These are phyloP conservation scores for Nomada flava DNA, from an alignment of 2,888 invertebrate species.

Conservation along the genomic window DNA sequence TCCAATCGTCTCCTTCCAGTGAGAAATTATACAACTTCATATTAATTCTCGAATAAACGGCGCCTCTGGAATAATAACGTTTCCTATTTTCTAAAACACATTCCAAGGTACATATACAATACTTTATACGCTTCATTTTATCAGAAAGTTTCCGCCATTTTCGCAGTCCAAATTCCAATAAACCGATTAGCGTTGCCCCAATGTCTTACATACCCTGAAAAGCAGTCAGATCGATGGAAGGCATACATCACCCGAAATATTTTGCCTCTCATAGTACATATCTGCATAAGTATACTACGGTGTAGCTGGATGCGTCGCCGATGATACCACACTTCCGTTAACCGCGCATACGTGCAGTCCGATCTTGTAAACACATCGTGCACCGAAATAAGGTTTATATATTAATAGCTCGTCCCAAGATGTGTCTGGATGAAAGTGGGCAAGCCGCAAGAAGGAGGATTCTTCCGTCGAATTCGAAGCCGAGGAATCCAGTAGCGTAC, in stretches of 20 bases:
- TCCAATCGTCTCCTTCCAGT: too few relatives aligned
- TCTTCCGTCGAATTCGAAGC: conserved; percentile 23
- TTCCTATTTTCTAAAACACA: too few relatives aligned
- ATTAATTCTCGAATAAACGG: too few relatives aligned
- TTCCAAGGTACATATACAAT: too few relatives aligned
- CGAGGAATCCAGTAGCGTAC: background rate
- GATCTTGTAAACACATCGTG: conserved; percentile 75
- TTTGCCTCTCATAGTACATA: conserved; percentile 9
- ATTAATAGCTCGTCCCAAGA: conserved; percentile 75
- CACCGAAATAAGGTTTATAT: conserved; percentile 75
- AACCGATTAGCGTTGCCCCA: background rate
- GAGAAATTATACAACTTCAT: too few relatives aligned
- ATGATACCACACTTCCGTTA: conserved; percentile 70
- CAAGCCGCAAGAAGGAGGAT: conserved; percentile 32
- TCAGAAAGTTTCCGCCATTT: too few relatives aligned
- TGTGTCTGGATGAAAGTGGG: conserved; percentile 65
- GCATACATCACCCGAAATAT: conserved; percentile 12
- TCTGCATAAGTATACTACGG: conserved; percentile 5
- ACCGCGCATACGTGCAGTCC: conserved; percentile 43
- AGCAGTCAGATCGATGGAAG: background rate
- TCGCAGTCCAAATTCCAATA: too few relatives aligned
- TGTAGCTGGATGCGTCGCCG: conserved; percentile 44
- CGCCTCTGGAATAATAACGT: too few relatives aligned
- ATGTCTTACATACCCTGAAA: background rate
- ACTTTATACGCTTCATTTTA: too few relatives aligned